Base-by-base conservation (phyloP, 2,888 invertebrate species). In the Agonopterix alstromeriana region DNA sequence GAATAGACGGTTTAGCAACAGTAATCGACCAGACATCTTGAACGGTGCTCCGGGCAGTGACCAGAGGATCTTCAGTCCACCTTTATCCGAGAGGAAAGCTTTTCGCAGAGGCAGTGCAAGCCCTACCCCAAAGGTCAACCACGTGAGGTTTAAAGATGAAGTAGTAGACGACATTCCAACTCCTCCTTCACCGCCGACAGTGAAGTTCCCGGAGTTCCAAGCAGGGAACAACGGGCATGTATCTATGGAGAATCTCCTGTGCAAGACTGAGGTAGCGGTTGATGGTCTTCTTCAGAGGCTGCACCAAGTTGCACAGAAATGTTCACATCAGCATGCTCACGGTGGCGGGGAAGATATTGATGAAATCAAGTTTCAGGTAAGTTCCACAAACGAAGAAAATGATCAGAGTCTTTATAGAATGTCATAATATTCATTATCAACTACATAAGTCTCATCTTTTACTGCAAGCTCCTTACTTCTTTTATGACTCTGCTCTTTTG, bases 291-390 rank as follows among this genome's bases (percentile, higher is more conserved):
- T 94, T 56, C 91, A 92, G 56, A 82, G 93, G 56, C 73, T 94
- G 56, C 94, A 94, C 62, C 93, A 92, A 60, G 92, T 93, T 11
- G 93, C 94, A 3, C 92, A 92, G 53, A 92, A 92, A 57, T 94
- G 94, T 63, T 91, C 91, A 7, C 92, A 92, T 10, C 94, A 94
- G 17, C 94, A 94, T 69, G 90, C 92, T 0, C 94, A 93, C 44
- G 94, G 94, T 0, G 94, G 94, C 1, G 94, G 94, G 0, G 90
- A 91, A 49, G 91, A 92, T 58, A 94, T 94, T 61, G 93, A 94
- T 62, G 94, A 95, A 70, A 91, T 92, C 42, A 94, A 94, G 72
- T 95, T 94, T 70, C 94, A 94, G 85, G 92, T 92, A 65, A 86
- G 81, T 61, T 40, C n/a, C n/a, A 38, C 27, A 27, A 1, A 27